Conservation (phyloP, 2,113 vertebrate species). For the Nerophis lumbriciformis region DNA sequence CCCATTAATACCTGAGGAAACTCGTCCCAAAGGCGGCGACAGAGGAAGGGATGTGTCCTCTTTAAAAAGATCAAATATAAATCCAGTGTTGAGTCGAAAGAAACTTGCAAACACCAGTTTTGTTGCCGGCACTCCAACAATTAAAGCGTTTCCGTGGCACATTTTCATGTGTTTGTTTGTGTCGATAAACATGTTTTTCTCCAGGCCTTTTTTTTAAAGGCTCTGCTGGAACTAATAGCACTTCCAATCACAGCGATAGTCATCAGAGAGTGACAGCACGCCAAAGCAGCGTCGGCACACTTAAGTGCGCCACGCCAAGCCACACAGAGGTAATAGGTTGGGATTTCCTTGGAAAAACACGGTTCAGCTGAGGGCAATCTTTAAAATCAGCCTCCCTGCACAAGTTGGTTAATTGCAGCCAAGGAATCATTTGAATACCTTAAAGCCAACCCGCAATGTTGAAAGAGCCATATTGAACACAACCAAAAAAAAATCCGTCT, state of each 20-base stretch:
- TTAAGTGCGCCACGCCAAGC: constrained; percentile 41
- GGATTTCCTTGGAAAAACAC: constrained; percentile 31
- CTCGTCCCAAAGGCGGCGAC: constrained; percentile 14
- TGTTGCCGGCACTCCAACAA: neutral
- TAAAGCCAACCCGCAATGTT: neutral
- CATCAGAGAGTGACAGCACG: constrained; percentile 58
- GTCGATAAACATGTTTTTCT: constrained; percentile 43
- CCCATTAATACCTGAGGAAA: constrained; percentile 36
- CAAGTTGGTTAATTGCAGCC: neutral
- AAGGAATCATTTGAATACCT: neutral
- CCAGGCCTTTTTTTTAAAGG: constrained; percentile 31
- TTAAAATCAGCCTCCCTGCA: constrained; percentile 3
- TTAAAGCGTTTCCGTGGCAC: constrained; percentile 22
- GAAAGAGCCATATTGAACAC: too few relatives aligned
- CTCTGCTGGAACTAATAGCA: constrained; percentile 58
- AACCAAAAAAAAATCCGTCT: too few relatives aligned
- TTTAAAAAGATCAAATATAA: constrained; percentile 31
- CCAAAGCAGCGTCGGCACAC: constrained; percentile 50
- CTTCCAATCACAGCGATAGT: constrained; percentile 62
- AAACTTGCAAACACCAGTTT: constrained; percentile 30
- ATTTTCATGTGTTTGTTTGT: constrained; percentile 23
- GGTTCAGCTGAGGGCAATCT: constrained; percentile 3
- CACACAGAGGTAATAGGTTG: constrained; percentile 36
- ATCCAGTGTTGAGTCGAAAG: constrained; percentile 21
- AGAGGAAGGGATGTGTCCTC: neutral